A percentile compares a stretch with the other conserved stretches of the same genome.
These are phyloP conservation scores for Coboldia fuscipes DNA, from an alignment of 1,140 invertebrate genomes.

Conservation along the genomic window DNA sequence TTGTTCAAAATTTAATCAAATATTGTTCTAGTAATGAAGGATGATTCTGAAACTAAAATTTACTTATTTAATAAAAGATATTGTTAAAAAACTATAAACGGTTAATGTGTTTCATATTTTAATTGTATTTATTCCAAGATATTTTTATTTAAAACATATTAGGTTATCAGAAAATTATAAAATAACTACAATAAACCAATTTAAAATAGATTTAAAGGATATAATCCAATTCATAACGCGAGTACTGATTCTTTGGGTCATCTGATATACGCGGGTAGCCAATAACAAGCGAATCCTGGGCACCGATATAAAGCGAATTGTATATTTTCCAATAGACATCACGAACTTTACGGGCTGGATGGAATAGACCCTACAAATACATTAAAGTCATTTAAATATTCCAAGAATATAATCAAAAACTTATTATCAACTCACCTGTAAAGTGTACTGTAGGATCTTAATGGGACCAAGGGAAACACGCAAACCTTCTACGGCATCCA, in stretches of 20 bases:
- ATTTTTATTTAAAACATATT: no score
- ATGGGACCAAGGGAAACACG: conserved; percentile 88
- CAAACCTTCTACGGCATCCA: conserved; percentile 95
- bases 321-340: conserved; percentile 99
- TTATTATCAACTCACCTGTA: conserved; percentile 45
- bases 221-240: conserved; percentile 94
- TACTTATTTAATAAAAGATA: no score
- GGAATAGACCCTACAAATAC: conserved; percentile 75
- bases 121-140: no score
- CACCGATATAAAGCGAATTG: conserved; percentile 97
- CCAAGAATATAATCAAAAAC: background rate
- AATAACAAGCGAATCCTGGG: conserved; percentile 94
- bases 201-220: conserved; percentile 69
- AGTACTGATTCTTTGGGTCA: conserved; percentile 87
- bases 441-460: conserved; percentile 86
- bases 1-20: no score
- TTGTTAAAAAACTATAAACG: no score
- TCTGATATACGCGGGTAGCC: conserved; percentile 90
- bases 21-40: no score
- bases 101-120: no score
- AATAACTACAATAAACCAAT: no score
- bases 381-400: conserved; percentile 6
- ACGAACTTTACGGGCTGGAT: conserved; percentile 95
- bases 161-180: no score
- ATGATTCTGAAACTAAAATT: no score